These are phyloP conservation scores for Australoheros scitulus DNA, from an alignment of 2,113 vertebrate species.

Conservation along the genomic window DNA sequence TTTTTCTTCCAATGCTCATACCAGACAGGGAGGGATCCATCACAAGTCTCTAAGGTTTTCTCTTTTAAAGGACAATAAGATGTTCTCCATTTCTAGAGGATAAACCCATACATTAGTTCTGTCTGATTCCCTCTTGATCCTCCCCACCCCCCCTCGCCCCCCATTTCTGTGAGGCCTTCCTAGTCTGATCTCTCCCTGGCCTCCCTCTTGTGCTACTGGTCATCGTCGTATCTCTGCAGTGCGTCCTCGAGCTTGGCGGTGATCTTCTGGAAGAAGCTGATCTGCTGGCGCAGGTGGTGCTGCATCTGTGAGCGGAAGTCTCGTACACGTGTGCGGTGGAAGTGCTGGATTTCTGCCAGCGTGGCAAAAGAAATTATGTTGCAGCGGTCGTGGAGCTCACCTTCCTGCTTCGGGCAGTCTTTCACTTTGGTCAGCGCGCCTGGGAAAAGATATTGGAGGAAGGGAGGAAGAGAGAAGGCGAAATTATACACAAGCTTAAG, in stretches of 20 bases:
- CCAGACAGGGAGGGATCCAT: not conserved
- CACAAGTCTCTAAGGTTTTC: not conserved
- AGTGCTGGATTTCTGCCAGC: constrained; percentile 96
- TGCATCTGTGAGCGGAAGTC: constrained; percentile 98
- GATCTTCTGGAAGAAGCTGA: constrained; percentile 97
- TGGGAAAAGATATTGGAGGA: constrained; percentile 45
- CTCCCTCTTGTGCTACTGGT: constrained; percentile 73
- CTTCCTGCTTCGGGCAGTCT: constrained; percentile 90
- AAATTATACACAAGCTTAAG: no score
- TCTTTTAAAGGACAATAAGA: not conserved
- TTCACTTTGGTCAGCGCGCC: constrained; percentile 97
- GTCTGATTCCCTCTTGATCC: not conserved
- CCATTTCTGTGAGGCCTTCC: not conserved
- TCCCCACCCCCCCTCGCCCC: no score
- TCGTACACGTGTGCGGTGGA: constrained; percentile 93
- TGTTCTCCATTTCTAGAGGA: constrained; percentile 2
- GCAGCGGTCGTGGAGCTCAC: constrained; percentile 93
- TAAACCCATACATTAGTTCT: not conserved
- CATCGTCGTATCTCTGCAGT: constrained; percentile 90
- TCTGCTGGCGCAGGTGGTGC: constrained; percentile 95
- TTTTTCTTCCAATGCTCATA: constrained; percentile 18
- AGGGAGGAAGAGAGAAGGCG: not conserved
- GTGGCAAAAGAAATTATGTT: constrained; percentile 98
- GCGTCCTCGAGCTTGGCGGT: constrained; percentile 94
- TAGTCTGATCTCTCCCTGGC: not conserved